Evolutionary conservation across 2,888 invertebrate species (phyloP).

Genomic region (Drosophila neotestacea): DNA sequence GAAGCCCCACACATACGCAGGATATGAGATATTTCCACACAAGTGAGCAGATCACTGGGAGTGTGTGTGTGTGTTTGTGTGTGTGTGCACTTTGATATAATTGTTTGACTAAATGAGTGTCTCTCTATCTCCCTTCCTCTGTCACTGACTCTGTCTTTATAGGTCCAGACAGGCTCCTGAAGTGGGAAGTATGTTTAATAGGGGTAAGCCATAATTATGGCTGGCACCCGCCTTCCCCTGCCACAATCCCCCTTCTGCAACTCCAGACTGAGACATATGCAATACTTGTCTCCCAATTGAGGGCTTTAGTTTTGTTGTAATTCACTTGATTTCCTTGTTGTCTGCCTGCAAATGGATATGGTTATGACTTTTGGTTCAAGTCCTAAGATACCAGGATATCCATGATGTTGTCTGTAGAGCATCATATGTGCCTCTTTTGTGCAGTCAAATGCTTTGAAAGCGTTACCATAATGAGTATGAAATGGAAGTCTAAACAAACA

Average conservation of each 20-base stretch:
- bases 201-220: conserved; percentile 68
- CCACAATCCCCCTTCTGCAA: conserved; percentile 1
- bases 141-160: background rate
- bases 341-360: conserved; percentile 49
- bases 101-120: conserved; percentile 79
- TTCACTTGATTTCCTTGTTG: conserved; percentile 73
- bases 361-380: conserved; percentile 51
- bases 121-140: conserved; percentile 10
- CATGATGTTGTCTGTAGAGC: conserved; percentile 12
- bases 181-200: conserved; percentile 4
- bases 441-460: conserved; percentile 31
- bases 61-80: conserved; percentile 49
- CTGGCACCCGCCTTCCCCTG: conserved; percentile 51
- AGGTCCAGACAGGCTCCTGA: background rate
- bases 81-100: conserved; percentile 73
- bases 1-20: conserved; percentile 22
- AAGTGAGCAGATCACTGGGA: conserved; percentile 65
- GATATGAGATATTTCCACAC: conserved; percentile 77
- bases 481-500: conserved; percentile 79
- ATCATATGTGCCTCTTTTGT: conserved; percentile 16
- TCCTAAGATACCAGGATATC: conserved; percentile 28
- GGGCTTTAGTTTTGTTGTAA: conserved; percentile 56
- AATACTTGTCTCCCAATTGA: conserved; percentile 43
- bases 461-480: conserved; percentile 67
- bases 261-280: conserved; percentile 40